A percentile compares a stretch with the other conserved stretches of the same genome.
Conservation (phyloP, 2,113 vertebrate species). For the Tyto alba region DNA sequence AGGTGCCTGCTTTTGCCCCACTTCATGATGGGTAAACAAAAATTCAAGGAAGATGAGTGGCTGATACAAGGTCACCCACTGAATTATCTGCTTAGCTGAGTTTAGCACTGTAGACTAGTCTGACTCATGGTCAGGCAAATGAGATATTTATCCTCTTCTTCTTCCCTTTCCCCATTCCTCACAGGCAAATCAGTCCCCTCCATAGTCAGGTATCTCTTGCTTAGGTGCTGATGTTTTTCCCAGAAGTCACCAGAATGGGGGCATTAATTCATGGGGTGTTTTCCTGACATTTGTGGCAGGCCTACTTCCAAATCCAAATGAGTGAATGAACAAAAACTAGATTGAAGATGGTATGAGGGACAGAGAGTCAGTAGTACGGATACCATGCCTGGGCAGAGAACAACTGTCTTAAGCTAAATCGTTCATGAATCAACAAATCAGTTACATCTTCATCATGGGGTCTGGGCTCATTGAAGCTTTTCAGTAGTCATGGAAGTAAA, state of each 20-base stretch:
- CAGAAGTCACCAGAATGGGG: neutral
- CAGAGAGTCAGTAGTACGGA: neutral
- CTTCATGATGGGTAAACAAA: neutral
- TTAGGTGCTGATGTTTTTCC: neutral
- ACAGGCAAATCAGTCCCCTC: neutral
- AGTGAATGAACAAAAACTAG: neutral
- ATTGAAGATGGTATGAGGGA: neutral
- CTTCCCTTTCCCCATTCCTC: neutral
- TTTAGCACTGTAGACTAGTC: neutral
- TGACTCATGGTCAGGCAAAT: neutral
- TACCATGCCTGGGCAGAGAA: neutral
- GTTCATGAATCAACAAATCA: neutral
- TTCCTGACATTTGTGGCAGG: neutral
- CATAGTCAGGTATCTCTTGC: neutral
- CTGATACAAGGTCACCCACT: neutral
- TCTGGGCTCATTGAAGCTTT: neutral
- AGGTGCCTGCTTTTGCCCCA: neutral
- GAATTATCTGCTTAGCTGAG: neutral
- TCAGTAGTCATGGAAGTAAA: neutral
- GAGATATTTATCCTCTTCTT: neutral
- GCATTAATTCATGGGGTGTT: neutral
- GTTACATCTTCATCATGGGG: neutral
- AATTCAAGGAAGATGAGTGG: neutral
- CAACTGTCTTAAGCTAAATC: neutral
- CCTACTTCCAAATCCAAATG: neutral